Conservation (phyloP, 2,113 vertebrate genomes). For the Nyctereutes procyonoides region DNA sequence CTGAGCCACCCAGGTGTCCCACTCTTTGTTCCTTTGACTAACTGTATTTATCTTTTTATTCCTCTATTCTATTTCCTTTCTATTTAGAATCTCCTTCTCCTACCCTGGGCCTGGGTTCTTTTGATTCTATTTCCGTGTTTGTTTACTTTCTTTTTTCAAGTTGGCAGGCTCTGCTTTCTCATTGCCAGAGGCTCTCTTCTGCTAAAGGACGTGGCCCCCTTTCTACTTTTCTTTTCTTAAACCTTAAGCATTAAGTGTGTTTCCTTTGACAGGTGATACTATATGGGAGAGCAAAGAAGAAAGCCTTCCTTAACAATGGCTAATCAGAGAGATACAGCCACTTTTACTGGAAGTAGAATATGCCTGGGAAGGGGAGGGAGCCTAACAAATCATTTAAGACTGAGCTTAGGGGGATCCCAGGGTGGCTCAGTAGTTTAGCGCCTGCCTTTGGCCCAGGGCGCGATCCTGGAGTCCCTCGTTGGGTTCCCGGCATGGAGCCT, state of each 20-base stretch:
- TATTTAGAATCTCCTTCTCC: background rate
- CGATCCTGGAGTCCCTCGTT: too few species aligned
- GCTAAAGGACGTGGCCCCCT: background rate
- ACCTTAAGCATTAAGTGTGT: background rate
- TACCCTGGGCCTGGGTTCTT: background rate
- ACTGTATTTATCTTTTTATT: background rate
- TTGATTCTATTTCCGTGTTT: background rate
- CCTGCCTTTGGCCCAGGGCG: too few species aligned
- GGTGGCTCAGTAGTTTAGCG: too few species aligned
- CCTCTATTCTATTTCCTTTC: background rate
- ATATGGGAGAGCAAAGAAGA: background rate
- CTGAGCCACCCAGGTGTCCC: too few species aligned
- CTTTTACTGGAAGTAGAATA: conserved; percentile 34
- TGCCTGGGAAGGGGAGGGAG: background rate
- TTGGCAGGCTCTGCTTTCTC: background rate
- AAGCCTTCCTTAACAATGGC: background rate
- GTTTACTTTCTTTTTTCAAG: background rate
- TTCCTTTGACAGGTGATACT: background rate
- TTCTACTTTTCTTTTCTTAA: background rate
- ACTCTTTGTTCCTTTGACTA: background rate
- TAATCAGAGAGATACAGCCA: background rate
- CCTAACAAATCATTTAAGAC: background rate
- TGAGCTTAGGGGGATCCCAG: background rate
- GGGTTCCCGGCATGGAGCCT: too few species aligned
- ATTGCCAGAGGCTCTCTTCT: background rate